Base-by-base conservation (phyloP, 2,888 invertebrate genomes). In the Heliconius ethilla region DNA sequence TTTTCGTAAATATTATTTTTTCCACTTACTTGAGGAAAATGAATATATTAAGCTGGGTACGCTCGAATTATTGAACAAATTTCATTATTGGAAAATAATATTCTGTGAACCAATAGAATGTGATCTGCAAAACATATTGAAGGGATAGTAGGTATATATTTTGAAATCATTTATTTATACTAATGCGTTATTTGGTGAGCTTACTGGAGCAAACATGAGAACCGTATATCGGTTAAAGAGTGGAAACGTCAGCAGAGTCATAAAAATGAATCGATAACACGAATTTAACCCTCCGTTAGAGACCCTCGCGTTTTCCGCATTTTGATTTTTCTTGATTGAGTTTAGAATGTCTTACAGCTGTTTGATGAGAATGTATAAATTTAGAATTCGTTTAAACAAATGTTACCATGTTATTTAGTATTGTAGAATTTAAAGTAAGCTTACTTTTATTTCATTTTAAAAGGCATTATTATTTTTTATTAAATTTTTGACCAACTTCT, bases 281-380 rank as follows among this genome's bases (percentile, higher is more conserved):
- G 89, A 91, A 89, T 92, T 92, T 92, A 92, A 92, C 93, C 94
- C 92, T 93, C 93, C 89, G 91, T 90, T 91, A 85, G 87, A 89
- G 88, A 86, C 92, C 92, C 90, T 90, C 86, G 89, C 86, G 92
- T 94, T 93, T 93, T 92, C 92, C 92, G 93, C 92, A 87, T 93
- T 94, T 93, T 93, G 93, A 93, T 93, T 94, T 93, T 92, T 90
- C 89, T 92, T 92, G 92, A 93, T 94, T 93, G 91, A 90, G 92
- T 93, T 93, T 92, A 93, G 93, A 94, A 92, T 92, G 89, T 89
- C 90, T 90, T 88, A 88, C 88, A 85, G 89, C 88, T 89, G 89
- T 92, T 90, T 91, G 74, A 63, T 74, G 74, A 65, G 74, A 65
- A 74, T 65, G 65, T 22, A 65, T 74, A 63, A 74, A 74, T 74